Evolutionary conservation across 2,113 vertebrate species (phyloP).

Genomic region (Puma concolor): DNA sequence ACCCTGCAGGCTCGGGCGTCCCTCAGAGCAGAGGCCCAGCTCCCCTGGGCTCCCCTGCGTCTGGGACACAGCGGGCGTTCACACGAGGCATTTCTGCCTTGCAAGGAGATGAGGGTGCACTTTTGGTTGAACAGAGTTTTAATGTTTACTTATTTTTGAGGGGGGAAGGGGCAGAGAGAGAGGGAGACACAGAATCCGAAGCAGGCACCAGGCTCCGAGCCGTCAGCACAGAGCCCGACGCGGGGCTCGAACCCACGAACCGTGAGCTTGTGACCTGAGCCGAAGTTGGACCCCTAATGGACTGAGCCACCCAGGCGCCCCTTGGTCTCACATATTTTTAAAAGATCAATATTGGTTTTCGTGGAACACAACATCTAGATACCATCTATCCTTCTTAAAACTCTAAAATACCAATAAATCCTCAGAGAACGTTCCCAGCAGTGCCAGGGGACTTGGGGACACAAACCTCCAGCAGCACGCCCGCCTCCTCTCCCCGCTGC

Average conservation of each 20-base stretch:
- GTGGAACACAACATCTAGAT: neutral
- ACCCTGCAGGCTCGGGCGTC: accelerated
- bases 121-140: neutral
- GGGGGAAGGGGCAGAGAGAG: too few relatives aligned
- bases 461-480: neutral
- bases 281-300: too few relatives aligned
- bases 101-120: neutral
- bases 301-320: too few relatives aligned
- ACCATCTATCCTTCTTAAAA: neutral
- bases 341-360: neutral
- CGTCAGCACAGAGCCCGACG: too few relatives aligned
- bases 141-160: too few relatives aligned
- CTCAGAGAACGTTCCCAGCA: neutral
- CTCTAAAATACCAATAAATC: neutral
- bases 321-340: neutral
- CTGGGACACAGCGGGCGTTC: accelerated
- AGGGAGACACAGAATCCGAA: too few relatives aligned
- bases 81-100: accelerated
- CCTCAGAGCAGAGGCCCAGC: accelerated
- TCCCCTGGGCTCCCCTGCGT: accelerated
- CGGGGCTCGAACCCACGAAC: too few relatives aligned
- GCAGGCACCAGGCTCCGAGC: too few relatives aligned
- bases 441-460: neutral
- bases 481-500: neutral
- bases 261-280: too few relatives aligned